phyloP scores from a whole-genome alignment of 2,113 vertebrate genomes.

The Puffinus mauretanicus region DNA sequence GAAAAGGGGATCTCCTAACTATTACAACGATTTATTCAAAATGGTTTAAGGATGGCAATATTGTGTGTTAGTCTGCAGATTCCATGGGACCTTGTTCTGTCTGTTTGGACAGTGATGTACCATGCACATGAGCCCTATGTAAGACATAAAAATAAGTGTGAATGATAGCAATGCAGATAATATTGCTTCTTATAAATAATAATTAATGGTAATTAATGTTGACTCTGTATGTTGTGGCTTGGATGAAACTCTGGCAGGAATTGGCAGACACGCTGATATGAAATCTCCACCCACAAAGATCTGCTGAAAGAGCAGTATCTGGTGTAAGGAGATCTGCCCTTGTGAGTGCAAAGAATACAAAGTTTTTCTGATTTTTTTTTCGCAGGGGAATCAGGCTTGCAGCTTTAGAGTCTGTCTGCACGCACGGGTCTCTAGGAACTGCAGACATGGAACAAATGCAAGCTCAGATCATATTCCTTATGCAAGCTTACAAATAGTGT shows the following conservation, averaged over 20 bases:
- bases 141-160: constrained; percentile 14
- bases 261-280: constrained; percentile 40
- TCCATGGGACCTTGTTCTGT: neutral
- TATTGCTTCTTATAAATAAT: constrained; percentile 58
- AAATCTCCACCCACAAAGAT: constrained; percentile 57
- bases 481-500: neutral
- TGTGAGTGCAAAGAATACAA: neutral
- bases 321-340: constrained; percentile 3
- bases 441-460: neutral
- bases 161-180: constrained; percentile 32
- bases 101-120: neutral
- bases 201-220: constrained; percentile 66
- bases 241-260: constrained; percentile 57
- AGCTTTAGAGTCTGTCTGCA: neutral
- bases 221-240: constrained; percentile 49
- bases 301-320: constrained; percentile 63
- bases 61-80: neutral
- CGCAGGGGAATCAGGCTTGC: neutral
- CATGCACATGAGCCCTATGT: neutral
- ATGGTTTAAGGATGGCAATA: neutral
- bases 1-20: neutral
- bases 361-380: neutral
- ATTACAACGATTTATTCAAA: neutral
- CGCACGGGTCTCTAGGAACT: neutral
- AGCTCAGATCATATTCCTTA: neutral